Conservation (phyloP, 2,113 vertebrate species). For the Nerophis lumbriciformis region DNA sequence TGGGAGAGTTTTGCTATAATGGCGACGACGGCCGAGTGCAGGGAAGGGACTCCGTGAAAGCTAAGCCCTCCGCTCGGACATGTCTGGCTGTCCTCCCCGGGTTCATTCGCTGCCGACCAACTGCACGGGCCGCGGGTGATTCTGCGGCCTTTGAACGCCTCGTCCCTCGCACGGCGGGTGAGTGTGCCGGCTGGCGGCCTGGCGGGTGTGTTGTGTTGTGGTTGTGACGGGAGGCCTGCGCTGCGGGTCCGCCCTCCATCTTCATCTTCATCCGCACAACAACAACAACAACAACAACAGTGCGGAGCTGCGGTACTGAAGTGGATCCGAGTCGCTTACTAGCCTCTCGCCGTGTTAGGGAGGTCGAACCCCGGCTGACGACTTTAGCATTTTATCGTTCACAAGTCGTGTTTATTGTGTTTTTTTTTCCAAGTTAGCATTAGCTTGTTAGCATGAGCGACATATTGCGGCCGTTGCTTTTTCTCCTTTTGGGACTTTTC, state of each 20-base stretch:
- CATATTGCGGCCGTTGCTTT: slow-evolving; percentile 3
- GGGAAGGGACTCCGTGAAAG: slow-evolving; percentile 60
- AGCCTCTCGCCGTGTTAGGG: neutral
- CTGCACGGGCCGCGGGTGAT: slow-evolving; percentile 45
- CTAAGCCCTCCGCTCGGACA: slow-evolving; percentile 52
- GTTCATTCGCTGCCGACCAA: slow-evolving; percentile 38
- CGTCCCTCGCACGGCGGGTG: slow-evolving; percentile 46
- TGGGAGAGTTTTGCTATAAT: slow-evolving; percentile 63
- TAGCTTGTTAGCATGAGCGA: slow-evolving; percentile 12
- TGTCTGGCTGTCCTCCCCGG: slow-evolving; percentile 42
- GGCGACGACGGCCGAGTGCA: slow-evolving; percentile 61
- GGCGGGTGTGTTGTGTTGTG: slow-evolving; percentile 35
- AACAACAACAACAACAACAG: slow-evolving; percentile 71
- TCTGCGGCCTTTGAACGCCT: slow-evolving; percentile 9
- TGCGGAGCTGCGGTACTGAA: slow-evolving; percentile 38
- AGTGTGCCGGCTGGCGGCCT: slow-evolving; percentile 48
- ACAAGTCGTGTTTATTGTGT: neutral
- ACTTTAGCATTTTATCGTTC: neutral
- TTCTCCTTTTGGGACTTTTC: no score
- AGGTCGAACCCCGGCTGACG: neutral
- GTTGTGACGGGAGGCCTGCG: slow-evolving; percentile 74
- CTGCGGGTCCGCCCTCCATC: slow-evolving; percentile 73
- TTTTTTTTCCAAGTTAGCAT: neutral
- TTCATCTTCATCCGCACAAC: slow-evolving; percentile 30
- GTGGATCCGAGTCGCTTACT: slow-evolving; percentile 33